Evolutionary conservation across 2,797 vertebrate genomes (phyloP), one percentile per base, ranked within the genome.

Genomic region (Meda fulgida): DNA sequence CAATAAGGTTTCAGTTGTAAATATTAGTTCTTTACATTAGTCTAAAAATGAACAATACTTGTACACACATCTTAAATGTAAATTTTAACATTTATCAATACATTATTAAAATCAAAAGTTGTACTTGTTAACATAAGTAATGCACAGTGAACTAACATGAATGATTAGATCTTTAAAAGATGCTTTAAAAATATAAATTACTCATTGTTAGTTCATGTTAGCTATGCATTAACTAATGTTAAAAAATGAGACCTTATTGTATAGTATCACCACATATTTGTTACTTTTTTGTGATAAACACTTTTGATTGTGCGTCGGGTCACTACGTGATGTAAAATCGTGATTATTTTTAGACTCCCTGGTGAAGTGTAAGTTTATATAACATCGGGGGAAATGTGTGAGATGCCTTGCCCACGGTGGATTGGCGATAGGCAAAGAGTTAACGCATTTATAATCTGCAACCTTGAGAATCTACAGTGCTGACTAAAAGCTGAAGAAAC

Each of bases 401-500:
- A 40, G 34, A 36, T 36, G 31, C 7, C 18, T 55, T 76, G 31
- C 10, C 21, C 53, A 40, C 8, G 16, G 29, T 46, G 38, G 18
- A 43, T n/a, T 6, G n/a, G 9, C 2, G 40, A 31, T 65, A 46
- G 26, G n/a, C 55, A 60, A 60, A 60, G 53, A 43, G 76, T 78
- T 78, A 43, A 78, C 29, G 5, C 63, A 31, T 78, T 86, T 84
- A 46, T 60, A 55, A 73, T 79, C 29, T 84, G 36, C 48, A 63
- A n/a, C n/a, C 66, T 80, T 83, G 58, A 83, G 51, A 48, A 81
- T 85, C 73, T 86, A 43, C 72, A 78, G 67, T 9, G 82, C 79
- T 89, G 84, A 89, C 67, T 89, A 80, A 87, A 84, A 87, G 51
- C 78, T 71, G 69, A 65, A 87, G 40, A 55, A 21, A 11, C 40